Percentiles rank a stretch among this genome's conserved stretches.
These are phyloP conservation scores for Heterodera filipjevi DNA, from an alignment of 2,888 invertebrate species.

Conservation along the genomic window DNA sequence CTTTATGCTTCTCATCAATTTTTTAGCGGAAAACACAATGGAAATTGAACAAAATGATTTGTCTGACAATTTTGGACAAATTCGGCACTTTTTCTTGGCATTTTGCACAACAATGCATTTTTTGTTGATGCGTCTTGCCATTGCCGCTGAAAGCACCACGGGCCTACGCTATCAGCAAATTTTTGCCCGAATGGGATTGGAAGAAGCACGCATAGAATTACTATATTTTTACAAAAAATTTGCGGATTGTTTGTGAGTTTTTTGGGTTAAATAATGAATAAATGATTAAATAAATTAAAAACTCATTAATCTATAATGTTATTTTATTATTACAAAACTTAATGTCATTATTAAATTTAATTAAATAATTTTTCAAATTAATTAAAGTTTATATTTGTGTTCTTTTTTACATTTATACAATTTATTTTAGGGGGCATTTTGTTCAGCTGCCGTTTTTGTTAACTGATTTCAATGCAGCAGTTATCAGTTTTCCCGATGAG, in stretches of 20 bases:
- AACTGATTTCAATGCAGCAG: neutral
- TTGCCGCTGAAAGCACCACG: neutral
- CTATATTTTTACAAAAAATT: neutral
- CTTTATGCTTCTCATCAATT: neutral
- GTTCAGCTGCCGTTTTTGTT: neutral
- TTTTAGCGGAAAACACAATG: neutral
- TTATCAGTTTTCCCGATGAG: neutral
- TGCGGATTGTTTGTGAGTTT: neutral
- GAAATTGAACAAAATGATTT: neutral
- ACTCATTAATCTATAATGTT: no score
- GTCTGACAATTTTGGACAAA: neutral
- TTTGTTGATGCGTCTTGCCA: neutral
- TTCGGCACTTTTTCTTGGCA: neutral
- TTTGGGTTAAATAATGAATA: neutral
- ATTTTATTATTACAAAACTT: no score
- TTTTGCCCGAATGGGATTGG: neutral
- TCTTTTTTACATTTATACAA: no score
- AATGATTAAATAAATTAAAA: no score
- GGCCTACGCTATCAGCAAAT: neutral
- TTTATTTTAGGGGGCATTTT: neutral
- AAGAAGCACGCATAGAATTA: neutral
- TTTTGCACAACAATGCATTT: neutral
- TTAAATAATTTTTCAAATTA: neutral
- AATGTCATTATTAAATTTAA: neutral
- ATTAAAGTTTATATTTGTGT: neutral